phyloP scores from a whole-genome alignment of 2,888 invertebrate genomes.

The Rhagium mordax region DNA sequence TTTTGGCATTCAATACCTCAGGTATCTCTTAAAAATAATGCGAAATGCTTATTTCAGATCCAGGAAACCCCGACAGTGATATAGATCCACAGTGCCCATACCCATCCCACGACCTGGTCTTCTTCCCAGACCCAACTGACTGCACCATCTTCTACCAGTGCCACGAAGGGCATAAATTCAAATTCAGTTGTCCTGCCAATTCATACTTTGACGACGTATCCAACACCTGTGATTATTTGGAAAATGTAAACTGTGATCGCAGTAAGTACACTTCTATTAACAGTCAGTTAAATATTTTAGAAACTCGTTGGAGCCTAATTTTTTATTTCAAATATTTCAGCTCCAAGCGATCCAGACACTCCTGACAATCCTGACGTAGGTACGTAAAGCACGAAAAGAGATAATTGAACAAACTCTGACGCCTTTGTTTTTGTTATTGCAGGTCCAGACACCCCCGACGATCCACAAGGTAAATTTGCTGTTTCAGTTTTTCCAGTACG shows the following conservation, averaged over 20 bases:
- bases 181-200: constrained; percentile 32
- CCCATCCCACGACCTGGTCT: constrained; percentile 21
- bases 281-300: background rate
- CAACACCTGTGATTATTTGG: constrained; percentile 14
- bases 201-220: constrained; percentile 30
- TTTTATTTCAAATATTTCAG: background rate
- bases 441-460: no score
- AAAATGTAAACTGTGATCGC: constrained; percentile 31
- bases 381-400: no score
- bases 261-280: constrained; percentile 28
- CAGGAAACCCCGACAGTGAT: background rate
- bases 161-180: constrained; percentile 25
- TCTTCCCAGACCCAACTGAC: constrained; percentile 24
- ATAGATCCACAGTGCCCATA: constrained; percentile 41
- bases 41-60: no score
- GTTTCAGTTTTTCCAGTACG: no score
- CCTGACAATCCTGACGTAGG: background rate
- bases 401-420: no score
- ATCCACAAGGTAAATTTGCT: no score
- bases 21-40: no score
- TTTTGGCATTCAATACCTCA: no score
- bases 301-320: no score
- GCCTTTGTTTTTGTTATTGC: no score
- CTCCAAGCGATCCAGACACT: background rate
- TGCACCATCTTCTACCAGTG: constrained; percentile 39